Evolutionary conservation across 1,140 invertebrate species (phyloP).

Genomic region (Drosophila neocordata): DNA sequence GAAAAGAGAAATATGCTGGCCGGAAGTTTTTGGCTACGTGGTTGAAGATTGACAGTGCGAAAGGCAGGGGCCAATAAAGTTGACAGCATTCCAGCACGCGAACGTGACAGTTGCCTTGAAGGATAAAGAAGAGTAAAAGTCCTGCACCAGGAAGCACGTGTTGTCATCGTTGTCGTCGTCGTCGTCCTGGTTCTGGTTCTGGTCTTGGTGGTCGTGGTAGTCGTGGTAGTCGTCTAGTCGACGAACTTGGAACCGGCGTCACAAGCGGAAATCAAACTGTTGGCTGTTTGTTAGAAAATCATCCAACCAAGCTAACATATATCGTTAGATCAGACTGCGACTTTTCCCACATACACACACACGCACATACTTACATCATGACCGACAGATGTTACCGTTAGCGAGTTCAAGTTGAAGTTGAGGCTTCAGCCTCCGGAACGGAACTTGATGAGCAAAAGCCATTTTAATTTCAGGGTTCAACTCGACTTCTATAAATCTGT

Average conservation of each 20-base stretch:
- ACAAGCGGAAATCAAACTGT: conserved; percentile 72
- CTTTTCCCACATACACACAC: conserved; percentile 43
- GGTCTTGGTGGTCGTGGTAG: conserved; percentile 32
- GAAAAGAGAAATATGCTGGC: conserved; percentile 41
- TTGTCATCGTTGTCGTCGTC: conserved; percentile 24
- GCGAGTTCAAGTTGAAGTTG: conserved; percentile 10
- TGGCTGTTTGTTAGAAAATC: conserved; percentile 60
- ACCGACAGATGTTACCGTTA: conserved; percentile 39
- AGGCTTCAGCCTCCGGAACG: conserved; percentile 41
- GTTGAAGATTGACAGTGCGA: conserved; percentile 62
- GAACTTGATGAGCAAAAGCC: conserved; percentile 71
- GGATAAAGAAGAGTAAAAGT: conserved; percentile 13
- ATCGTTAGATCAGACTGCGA: conserved; percentile 12
- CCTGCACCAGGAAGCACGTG: conserved; percentile 26
- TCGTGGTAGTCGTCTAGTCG: conserved; percentile 39
- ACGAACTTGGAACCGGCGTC: conserved; percentile 71
- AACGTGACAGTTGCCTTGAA: conserved; percentile 63
- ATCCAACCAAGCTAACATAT: conserved; percentile 39
- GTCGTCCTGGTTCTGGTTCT: conserved; percentile 22
- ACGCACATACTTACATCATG: conserved; percentile 27
- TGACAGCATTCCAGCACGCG: conserved; percentile 60
- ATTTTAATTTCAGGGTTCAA: conserved; percentile 66
- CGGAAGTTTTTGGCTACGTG: conserved; percentile 63
- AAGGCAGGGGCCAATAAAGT: conserved; percentile 62
- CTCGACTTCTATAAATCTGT: conserved; percentile 74